Conservation (phyloP, 2,888 invertebrate genomes). For the Adelognathus sp. region DNA sequence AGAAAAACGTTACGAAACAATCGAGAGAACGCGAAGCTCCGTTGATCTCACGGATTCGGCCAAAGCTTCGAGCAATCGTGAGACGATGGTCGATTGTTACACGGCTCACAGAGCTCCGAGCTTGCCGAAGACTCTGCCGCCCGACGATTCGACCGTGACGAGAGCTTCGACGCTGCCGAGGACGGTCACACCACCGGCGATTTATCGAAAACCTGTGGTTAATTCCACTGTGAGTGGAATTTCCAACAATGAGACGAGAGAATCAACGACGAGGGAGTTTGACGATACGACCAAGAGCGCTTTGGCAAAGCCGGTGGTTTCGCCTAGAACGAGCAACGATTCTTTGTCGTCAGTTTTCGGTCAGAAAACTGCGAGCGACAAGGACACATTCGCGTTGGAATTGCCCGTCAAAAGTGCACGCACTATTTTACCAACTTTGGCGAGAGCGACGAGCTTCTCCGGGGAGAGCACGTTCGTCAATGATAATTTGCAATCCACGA, state of each 20-base stretch:
- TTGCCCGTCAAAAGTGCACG: background rate
- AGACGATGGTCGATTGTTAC: slow-evolving; percentile 25
- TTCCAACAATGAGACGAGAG: slow-evolving; percentile 60
- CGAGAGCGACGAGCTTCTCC: slow-evolving; percentile 80
- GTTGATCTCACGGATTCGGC: slow-evolving; percentile 70
- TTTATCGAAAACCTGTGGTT: slow-evolving; percentile 30
- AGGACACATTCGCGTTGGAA: background rate
- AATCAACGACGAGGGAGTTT: slow-evolving; percentile 20
- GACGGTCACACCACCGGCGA: slow-evolving; percentile 19
- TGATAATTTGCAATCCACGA: slow-evolving; percentile 81
- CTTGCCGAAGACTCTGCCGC: slow-evolving; percentile 62
- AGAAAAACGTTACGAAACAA: slow-evolving; percentile 64
- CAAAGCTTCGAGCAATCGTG: slow-evolving; percentile 10
- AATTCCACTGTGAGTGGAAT: slow-evolving; percentile 46
- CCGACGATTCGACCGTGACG: slow-evolving; percentile 52
- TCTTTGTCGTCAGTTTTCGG: background rate
- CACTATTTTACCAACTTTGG: slow-evolving; percentile 57
- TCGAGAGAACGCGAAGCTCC: slow-evolving; percentile 74
- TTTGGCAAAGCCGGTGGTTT: background rate
- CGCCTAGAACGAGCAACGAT: background rate
- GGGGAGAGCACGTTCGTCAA: slow-evolving; percentile 77
- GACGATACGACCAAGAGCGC: slow-evolving; percentile 10
- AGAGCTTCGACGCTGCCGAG: slow-evolving; percentile 58
- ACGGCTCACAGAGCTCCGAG: slow-evolving; percentile 58
- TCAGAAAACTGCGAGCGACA: slow-evolving; percentile 1